phyloP scores from a whole-genome alignment of 2,113 vertebrate species.

The Chlamydotis undulata region DNA sequence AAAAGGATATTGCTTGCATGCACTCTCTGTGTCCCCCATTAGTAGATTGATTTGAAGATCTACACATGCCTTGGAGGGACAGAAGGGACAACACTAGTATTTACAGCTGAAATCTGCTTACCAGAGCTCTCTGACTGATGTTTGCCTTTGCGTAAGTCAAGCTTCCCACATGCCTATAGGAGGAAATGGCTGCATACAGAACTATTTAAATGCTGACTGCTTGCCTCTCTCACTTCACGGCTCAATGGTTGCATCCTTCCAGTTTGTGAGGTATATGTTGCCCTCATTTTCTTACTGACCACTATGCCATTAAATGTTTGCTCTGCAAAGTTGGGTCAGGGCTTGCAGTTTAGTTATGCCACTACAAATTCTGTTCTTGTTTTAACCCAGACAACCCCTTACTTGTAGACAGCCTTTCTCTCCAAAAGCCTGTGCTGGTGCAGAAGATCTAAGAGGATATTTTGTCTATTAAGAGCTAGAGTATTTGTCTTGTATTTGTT shows the following conservation, averaged over 20 bases:
- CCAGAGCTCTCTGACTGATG: background rate
- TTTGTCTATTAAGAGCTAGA: background rate
- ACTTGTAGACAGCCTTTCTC: background rate
- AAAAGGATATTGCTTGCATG: background rate
- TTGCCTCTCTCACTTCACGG: background rate
- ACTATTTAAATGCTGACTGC: background rate
- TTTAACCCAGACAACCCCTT: background rate
- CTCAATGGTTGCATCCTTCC: background rate
- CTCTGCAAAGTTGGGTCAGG: background rate
- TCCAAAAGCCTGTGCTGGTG: background rate
- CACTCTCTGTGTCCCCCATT: rapidly evolving
- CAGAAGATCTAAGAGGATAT: background rate
- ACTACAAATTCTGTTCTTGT: background rate
- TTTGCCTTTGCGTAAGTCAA: background rate
- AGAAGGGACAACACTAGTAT: background rate
- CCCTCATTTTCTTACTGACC: background rate
- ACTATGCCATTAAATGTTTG: background rate
- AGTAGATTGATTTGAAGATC: background rate
- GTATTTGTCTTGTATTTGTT: slow-evolving; percentile 17
- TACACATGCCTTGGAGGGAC: background rate
- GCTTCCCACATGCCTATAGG: background rate
- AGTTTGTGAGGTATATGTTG: background rate
- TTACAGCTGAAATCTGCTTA: background rate
- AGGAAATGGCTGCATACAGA: background rate
- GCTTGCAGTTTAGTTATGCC: background rate